These are phyloP conservation scores for Pangasius mekongensis DNA, from an alignment of 2,797 vertebrate species.

Conservation along the genomic window DNA sequence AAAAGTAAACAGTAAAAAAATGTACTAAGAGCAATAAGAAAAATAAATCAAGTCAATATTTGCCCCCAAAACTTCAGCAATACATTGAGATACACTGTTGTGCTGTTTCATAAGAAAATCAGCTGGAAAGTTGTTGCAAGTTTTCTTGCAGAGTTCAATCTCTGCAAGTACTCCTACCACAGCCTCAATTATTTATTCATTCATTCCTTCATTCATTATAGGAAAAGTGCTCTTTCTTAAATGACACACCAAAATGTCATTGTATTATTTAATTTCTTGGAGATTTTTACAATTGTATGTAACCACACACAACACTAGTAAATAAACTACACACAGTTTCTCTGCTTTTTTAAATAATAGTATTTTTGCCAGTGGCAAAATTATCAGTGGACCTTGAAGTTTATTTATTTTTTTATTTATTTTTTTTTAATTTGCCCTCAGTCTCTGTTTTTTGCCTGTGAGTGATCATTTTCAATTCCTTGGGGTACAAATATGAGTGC, in stretches of 20 bases:
- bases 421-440: background rate
- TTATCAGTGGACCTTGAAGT: too few relatives aligned
- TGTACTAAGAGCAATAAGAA: background rate
- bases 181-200: background rate
- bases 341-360: background rate
- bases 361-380: too few relatives aligned
- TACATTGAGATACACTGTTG: background rate
- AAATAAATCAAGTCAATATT: background rate
- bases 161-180: background rate
- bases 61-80: background rate
- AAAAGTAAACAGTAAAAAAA: background rate
- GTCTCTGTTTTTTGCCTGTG: background rate
- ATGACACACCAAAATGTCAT: background rate
- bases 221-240: background rate
- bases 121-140: background rate
- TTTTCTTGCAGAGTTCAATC: background rate
- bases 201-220: background rate
- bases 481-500: too few relatives aligned
- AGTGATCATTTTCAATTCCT: background rate
- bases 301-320: background rate
- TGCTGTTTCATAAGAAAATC: background rate
- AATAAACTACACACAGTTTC: background rate
- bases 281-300: background rate
- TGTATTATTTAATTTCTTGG: background rate
- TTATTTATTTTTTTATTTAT: too few relatives aligned